phyloP scores from a whole-genome alignment of 2,888 invertebrate species.

The Eurois occulta region DNA sequence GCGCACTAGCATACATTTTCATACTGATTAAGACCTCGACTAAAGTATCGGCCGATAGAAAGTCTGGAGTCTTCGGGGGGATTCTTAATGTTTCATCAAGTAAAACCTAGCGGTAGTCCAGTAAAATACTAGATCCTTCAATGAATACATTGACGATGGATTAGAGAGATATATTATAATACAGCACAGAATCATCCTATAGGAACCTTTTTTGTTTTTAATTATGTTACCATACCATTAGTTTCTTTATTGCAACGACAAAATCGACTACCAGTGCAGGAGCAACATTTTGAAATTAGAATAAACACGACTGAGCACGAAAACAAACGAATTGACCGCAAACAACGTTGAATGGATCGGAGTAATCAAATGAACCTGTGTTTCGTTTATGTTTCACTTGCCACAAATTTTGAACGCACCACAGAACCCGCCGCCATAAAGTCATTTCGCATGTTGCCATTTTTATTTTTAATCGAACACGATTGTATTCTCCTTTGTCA shows the following conservation, averaged over 20 bases:
- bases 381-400: conserved; percentile 52
- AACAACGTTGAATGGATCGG: conserved; percentile 21
- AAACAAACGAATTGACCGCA: conserved; percentile 42
- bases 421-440: conserved; percentile 30
- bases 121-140: background rate
- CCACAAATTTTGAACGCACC: conserved; percentile 52
- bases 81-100: background rate
- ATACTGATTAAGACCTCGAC: too few relatives aligned
- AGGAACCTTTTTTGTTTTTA: background rate
- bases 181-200: background rate
- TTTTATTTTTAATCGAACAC: conserved; percentile 62
- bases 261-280: background rate
- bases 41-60: too few relatives aligned
- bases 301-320: conserved; percentile 17
- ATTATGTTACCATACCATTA: background rate
- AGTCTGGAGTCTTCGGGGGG: too few relatives aligned
- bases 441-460: conserved; percentile 51
- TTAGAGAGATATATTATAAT: background rate
- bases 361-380: conserved; percentile 52
- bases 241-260: background rate
- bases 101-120: background rate
- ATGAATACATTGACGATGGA: background rate
- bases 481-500: conserved; percentile 60
- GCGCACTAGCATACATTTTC: too few relatives aligned
- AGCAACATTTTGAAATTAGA: conserved; percentile 27